A percentile compares a stretch with the other conserved stretches of the same genome.
Evolutionary conservation across 2,113 vertebrate species (phyloP).

Genomic region (Mesocricetus auratus): DNA sequence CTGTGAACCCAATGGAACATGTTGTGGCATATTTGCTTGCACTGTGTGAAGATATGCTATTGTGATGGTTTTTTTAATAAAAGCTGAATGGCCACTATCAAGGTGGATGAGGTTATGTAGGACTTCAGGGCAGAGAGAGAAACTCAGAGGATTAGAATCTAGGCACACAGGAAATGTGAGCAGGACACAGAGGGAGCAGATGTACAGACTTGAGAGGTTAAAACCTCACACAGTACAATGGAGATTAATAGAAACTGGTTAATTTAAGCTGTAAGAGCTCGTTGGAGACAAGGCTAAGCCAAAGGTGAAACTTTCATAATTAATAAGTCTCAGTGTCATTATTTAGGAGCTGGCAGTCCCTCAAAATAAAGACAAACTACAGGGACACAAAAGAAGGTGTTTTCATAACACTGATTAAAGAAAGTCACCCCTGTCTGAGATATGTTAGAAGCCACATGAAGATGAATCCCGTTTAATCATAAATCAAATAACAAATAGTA

Average conservation of each 20-base stretch:
- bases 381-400: not conserved
- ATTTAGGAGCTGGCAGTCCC: not conserved
- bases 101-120: not conserved
- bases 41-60: not conserved
- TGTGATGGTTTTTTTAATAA: not conserved
- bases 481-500: not conserved
- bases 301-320: not conserved
- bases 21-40: not conserved
- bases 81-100: not conserved
- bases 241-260: not conserved
- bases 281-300: not conserved
- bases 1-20: not conserved
- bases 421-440: too few species aligned
- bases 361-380: not conserved
- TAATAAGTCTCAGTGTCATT: not conserved
- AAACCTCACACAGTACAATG: not conserved
- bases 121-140: not conserved
- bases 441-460: rapidly evolving
- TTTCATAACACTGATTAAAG: not conserved
- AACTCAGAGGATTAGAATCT: not conserved
- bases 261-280: not conserved
- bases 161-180: not conserved
- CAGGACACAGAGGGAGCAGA: not conserved
- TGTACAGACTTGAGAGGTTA: not conserved
- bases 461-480: not conserved